Conservation (phyloP, 2,113 vertebrate genomes). For the Alces alces region DNA sequence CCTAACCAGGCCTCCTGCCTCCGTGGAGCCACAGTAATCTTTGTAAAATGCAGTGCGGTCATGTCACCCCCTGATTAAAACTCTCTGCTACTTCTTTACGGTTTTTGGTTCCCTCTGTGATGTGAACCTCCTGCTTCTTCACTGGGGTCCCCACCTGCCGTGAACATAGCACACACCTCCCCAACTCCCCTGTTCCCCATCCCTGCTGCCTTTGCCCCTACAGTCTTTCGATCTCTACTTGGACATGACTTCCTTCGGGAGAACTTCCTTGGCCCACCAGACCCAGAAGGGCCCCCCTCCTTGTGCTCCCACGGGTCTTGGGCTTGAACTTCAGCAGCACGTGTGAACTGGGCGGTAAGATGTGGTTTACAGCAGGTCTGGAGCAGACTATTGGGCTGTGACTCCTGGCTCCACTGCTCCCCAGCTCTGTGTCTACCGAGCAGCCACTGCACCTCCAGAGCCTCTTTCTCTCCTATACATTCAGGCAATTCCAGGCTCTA, state of each 20-base stretch:
- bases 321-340: not conserved
- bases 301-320: no score
- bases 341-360: rapidly evolving
- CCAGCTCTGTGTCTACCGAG: not conserved
- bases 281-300: rapidly evolving
- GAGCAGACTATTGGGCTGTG: not conserved
- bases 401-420: not conserved
- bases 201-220: not conserved
- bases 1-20: not conserved
- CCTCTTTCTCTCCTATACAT: not conserved
- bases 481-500: not conserved
- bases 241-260: not conserved
- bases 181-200: not conserved
- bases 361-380: not conserved
- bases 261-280: not conserved
- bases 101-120: not conserved
- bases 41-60: not conserved
- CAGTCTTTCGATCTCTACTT: not conserved
- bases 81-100: no score
- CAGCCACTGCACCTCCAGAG: not conserved
- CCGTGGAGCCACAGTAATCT: rapidly evolving
- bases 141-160: not conserved
- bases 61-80: not conserved
- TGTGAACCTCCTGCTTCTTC: not conserved
- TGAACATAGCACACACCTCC: rapidly evolving